Conservation (phyloP, 2,113 vertebrate genomes). For the Rhynchopsitta pachyrhyncha region DNA sequence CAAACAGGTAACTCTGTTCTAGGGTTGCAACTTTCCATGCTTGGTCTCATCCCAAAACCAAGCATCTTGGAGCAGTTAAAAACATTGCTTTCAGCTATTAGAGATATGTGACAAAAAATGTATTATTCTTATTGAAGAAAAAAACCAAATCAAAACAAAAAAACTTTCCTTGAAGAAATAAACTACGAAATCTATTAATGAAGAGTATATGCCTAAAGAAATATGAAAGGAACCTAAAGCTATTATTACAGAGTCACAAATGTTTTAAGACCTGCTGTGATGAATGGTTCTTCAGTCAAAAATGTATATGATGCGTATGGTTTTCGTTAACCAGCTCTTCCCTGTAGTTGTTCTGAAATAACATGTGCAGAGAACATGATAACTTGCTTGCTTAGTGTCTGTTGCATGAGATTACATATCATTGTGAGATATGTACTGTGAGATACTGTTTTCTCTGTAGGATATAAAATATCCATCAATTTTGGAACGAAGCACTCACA, state of each 20-base stretch:
- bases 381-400: neutral
- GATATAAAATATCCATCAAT: neutral
- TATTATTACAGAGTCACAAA: neutral
- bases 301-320: accelerated
- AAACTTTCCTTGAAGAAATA: neutral
- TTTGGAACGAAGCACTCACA: neutral
- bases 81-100: neutral
- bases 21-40: neutral
- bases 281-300: neutral
- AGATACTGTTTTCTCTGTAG: neutral
- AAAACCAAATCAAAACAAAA: neutral
- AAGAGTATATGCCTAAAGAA: neutral
- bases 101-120: neutral
- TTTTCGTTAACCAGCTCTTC: neutral
- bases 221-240: neutral
- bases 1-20: neutral
- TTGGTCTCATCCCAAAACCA: neutral
- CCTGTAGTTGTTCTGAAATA: neutral
- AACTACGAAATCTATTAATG: neutral
- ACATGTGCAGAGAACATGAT: neutral
- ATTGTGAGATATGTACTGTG: neutral
- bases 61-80: neutral
- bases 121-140: neutral
- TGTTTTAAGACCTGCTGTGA: neutral
- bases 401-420: neutral